A percentile compares a stretch with the other conserved stretches of the same genome.
Evolutionary conservation across 2,797 vertebrate species (phyloP).

Genomic region (Phalloptychus januarius): DNA sequence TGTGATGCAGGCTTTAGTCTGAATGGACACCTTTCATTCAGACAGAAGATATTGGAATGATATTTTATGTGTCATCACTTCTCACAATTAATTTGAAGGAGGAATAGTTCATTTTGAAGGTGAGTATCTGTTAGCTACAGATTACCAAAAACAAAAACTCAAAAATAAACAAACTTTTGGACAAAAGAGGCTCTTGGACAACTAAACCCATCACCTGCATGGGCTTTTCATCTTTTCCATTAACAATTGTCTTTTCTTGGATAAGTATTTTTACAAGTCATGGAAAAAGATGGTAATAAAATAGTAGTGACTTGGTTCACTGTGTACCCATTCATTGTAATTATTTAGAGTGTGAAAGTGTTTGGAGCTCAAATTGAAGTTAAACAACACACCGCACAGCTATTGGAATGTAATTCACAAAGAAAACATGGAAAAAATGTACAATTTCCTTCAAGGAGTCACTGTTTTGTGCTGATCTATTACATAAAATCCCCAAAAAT

Average conservation of each 20-base stretch:
- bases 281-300: background rate
- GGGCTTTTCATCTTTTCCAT: background rate
- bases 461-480: too few species aligned
- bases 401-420: too few species aligned
- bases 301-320: background rate
- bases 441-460: too few species aligned
- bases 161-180: background rate
- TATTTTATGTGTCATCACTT: background rate
- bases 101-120: background rate
- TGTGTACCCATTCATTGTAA: too few species aligned
- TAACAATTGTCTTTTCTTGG: background rate
- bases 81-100: background rate
- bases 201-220: background rate
- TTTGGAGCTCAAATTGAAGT: too few species aligned
- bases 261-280: background rate
- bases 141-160: background rate
- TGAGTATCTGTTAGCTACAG: background rate
- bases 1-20: background rate
- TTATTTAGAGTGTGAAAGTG: too few species aligned
- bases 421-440: too few species aligned
- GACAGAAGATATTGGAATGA: background rate
- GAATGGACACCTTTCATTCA: background rate
- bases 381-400: too few species aligned
- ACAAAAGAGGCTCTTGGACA: background rate
- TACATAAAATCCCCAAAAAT: too few species aligned